Base-by-base conservation (phyloP, 1,140 invertebrate species). In the Eumeta japonica region DNA sequence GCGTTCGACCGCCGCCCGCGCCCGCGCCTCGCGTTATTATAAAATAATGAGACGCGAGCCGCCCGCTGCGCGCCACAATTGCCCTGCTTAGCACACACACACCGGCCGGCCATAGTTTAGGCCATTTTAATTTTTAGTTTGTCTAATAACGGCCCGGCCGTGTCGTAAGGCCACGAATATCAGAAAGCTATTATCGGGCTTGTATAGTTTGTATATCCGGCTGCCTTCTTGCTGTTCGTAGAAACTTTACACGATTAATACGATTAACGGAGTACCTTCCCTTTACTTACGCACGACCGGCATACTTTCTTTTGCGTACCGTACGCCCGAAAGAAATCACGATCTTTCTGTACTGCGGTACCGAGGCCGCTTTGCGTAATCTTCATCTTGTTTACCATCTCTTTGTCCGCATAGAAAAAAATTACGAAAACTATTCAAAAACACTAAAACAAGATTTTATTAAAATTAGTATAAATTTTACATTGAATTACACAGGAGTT, bases 71-170 rank as follows among this genome's bases (percentile, higher is more conserved):
- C 35, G 41, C 58, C 50, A 73, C 67, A 73, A 73, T 73, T 67
- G 67, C 53, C 51, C 67, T 70, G 54, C 62, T 73, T 73, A 73
- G 62, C 58, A 16, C 58, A 54, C 46, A 46, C 46, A n/a, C 55
- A 50, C 49, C 57, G 49, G 58, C 58, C 54, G 52, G 59, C 65
- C 65, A 66, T 70, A 66, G 70, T 59, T 62, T 70, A 66, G 70
- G 60, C 64, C 68, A 66, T 73, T 70, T 73, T 73, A 70, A 70
- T 73, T 70, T 66, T 70, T 63, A 66, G 68, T 73, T 70, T 73
- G 68, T 66, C 61, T 62, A 66, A 52, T 65, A 68, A 65, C 67
- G 67, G 66, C 53, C 46, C 20, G 20, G 43, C 31, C 41, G 52
- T 70, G 64, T 62, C 57, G 53, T 63, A 68, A 61, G 49, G 45